Percentiles rank a stretch among this genome's conserved stretches.
These are phyloP conservation scores for Tetrao urogallus DNA, from an alignment of 2,113 vertebrate species.

Conservation along the genomic window DNA sequence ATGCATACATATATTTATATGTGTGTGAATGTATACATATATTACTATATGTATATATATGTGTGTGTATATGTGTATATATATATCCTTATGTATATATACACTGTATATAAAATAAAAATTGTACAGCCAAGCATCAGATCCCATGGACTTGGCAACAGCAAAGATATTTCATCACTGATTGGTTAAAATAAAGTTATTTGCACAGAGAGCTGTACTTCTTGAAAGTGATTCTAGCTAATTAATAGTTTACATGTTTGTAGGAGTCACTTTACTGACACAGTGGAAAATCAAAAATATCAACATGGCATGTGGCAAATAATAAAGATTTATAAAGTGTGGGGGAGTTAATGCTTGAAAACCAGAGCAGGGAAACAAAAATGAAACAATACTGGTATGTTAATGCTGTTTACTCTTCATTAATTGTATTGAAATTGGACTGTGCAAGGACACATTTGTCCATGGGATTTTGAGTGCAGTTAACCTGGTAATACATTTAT, in stretches of 20 bases:
- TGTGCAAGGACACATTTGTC: slow-evolving; percentile 80
- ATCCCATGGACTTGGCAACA: slow-evolving; percentile 86
- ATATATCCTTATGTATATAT: slow-evolving; percentile 77
- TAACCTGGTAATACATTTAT: slow-evolving; percentile 85
- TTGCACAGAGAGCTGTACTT: neutral
- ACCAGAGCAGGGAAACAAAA: slow-evolving; percentile 15
- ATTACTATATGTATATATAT: slow-evolving; percentile 76
- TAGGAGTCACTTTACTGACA: slow-evolving; percentile 6
- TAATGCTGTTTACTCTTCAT: slow-evolving; percentile 22
- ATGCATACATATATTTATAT: slow-evolving; percentile 78
- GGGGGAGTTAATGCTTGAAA: neutral
- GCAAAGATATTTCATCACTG: neutral
- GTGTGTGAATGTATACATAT: slow-evolving; percentile 75
- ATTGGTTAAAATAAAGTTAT: slow-evolving; percentile 26
- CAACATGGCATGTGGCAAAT: neutral
- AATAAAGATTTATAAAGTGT: neutral
- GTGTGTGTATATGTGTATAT: slow-evolving; percentile 62
- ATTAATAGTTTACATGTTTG: neutral
- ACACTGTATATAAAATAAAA: slow-evolving; percentile 61
- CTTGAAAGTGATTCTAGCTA: neutral
- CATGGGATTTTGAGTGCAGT: slow-evolving; percentile 86
- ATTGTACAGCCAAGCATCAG: slow-evolving; percentile 87
- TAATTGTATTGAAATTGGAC: slow-evolving; percentile 6
- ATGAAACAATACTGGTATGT: slow-evolving; percentile 2
- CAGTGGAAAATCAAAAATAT: neutral